Evolutionary conservation across 2,797 vertebrate species (phyloP).

Genomic region (Trematomus bernacchii): DNA sequence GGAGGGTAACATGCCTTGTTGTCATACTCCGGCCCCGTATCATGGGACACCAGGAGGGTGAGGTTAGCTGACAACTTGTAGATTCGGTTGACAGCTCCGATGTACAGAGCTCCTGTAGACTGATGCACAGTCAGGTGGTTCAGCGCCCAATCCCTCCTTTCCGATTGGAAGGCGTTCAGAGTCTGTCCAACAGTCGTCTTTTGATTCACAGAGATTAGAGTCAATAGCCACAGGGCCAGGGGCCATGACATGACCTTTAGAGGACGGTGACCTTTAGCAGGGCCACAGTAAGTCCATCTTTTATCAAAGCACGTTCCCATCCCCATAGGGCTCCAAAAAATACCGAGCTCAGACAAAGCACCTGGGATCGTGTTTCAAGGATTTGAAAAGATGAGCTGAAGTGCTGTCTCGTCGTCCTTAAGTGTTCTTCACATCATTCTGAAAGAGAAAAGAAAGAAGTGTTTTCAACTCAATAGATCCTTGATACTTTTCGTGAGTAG

Average conservation of each 20-base stretch:
- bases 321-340: constrained; percentile 62
- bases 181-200: constrained; percentile 76
- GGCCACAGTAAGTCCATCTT: constrained; percentile 76
- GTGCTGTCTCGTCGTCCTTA: constrained; percentile 51
- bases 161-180: constrained; percentile 92
- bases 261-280: constrained; percentile 61
- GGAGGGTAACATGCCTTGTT: constrained; percentile 99
- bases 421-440: constrained; percentile 93
- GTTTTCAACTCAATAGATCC: constrained; percentile 43
- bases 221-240: constrained; percentile 74
- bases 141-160: constrained; percentile 94
- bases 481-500: constrained; percentile 33
- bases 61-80: constrained; percentile 96
- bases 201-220: constrained; percentile 71
- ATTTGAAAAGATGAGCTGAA: constrained; percentile 61
- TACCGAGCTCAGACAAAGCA: constrained; percentile 53
- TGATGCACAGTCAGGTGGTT: constrained; percentile 95
- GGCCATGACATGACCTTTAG: constrained; percentile 74
- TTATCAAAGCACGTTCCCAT: constrained; percentile 79
- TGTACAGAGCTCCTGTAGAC: constrained; percentile 91
- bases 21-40: constrained; percentile 96
- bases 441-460: constrained; percentile 79
- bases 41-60: constrained; percentile 95
- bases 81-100: constrained; percentile 96
- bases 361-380: constrained; percentile 42